Evolutionary conservation across 2,797 vertebrate species (phyloP), one percentile per base, ranked within the genome.

Genomic region (Cossypha heuglini): DNA sequence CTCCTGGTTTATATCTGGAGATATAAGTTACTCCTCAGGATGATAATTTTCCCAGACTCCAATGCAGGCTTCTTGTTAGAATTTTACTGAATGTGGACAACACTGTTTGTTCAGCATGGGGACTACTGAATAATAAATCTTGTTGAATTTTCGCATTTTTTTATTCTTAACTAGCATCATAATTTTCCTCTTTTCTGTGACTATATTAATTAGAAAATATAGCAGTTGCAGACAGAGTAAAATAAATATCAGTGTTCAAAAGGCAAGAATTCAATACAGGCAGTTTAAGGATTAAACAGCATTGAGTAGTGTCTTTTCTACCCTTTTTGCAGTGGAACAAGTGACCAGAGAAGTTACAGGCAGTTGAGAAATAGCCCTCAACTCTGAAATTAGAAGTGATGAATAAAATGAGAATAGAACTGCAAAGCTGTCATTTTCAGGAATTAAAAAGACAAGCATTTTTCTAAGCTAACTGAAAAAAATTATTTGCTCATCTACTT

Each of bases 361-460:
- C 57, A 51, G n/a, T 83, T 82, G 86, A 89, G 81, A 73, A 82
- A 28, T 73, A 72, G 46, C 57, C 71, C 68, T 90, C 31, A 42
- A 42, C 51, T 73, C 61, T 93, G 80, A 81, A 92, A 80, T 95
- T 93, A 93, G 74, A 87, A 96, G 62, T 89, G n/a, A 95, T 77
- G 90, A 68, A 95, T 95, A 91, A 95, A 97, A 95, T 72, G 45
- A 89, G 86, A 92, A 45, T 22, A 87, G 75, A 92, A 92, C 38
- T 52, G 59, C 74, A 95, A 94, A 93, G 59, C 64, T 92, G 75
- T 93, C 88, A 75, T 87, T 88, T 96, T 85, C 62, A 68, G 64
- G 83, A 91, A 92, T 91, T 92, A 94, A 93, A 88, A 92, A 92
- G 88, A 83, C 78, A 82, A 91, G 86, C 45, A 31, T 75, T 94